Evolutionary conservation across 1,140 invertebrate genomes (phyloP).

Genomic region (Halesus radiatus): DNA sequence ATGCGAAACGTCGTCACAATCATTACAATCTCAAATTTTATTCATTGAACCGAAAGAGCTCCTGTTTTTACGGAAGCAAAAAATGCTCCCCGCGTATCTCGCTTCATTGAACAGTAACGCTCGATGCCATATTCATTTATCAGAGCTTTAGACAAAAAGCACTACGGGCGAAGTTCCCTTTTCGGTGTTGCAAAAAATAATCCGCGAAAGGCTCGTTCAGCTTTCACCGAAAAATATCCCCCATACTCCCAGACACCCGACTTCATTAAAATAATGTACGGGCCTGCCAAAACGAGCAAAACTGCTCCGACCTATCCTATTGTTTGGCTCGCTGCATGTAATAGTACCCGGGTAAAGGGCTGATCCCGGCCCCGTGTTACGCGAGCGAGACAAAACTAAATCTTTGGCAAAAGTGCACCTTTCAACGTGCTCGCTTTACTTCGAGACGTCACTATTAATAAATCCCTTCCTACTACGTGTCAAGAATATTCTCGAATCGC

Average conservation of each 20-base stretch:
- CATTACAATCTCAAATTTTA: conserved; percentile 30
- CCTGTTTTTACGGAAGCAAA: conserved; percentile 19
- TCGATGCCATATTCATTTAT: conserved; percentile 33
- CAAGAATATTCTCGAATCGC: background rate
- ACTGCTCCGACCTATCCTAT: conserved; percentile 37
- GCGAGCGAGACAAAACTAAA: background rate
- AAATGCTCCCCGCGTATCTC: conserved; percentile 36
- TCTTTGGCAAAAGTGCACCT: background rate
- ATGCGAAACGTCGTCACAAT: conserved; percentile 7
- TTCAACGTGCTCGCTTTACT: background rate
- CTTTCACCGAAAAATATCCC: conserved; percentile 37
- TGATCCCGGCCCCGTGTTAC: background rate
- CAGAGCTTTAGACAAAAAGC: conserved; percentile 24
- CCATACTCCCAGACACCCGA: conserved; percentile 25
- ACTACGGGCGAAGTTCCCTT: conserved; percentile 15
- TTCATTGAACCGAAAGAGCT: conserved; percentile 40
- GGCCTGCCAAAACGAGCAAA: conserved; percentile 36
- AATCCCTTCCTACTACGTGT: background rate
- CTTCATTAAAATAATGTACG: conserved; percentile 43
- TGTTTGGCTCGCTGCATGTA: conserved; percentile 16
- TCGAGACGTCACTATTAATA: background rate
- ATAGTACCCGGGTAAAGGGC: conserved; percentile 3
- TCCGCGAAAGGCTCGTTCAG: conserved; percentile 19
- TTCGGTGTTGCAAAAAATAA: conserved; percentile 40
- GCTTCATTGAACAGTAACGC: conserved; percentile 33